Evolutionary conservation across 2,888 invertebrate genomes (phyloP).

Genomic region (Dryococelus australis): DNA sequence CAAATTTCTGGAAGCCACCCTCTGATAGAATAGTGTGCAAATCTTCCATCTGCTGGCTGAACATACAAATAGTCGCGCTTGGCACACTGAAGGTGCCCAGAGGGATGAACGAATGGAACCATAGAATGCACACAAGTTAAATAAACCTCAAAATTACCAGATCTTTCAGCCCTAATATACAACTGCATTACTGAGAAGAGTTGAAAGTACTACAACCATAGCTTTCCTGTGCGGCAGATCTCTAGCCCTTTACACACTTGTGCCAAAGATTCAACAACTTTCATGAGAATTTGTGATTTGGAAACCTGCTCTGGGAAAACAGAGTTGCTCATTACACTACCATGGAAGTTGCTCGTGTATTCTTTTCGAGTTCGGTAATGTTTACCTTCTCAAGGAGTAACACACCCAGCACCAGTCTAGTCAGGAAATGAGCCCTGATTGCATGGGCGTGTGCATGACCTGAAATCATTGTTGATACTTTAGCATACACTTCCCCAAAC

Average conservation of each 20-base stretch:
- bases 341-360: background rate
- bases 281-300: background rate
- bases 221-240: conserved; percentile 1
- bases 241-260: background rate
- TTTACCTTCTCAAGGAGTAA: background rate
- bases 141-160: background rate
- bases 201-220: background rate
- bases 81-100: background rate
- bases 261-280: background rate
- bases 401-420: background rate
- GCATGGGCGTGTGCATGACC: conserved; percentile 33
- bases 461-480: conserved; percentile 28
- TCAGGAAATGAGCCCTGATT: conserved; percentile 25
- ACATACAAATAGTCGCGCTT: background rate
- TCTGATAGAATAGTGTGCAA: background rate
- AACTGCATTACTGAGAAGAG: background rate
- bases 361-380: background rate
- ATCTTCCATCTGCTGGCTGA: conserved; percentile 11
- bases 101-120: background rate
- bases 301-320: background rate
- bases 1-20: background rate
- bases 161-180: background rate
- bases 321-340: background rate
- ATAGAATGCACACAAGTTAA: background rate
- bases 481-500: conserved; percentile 33